Base-by-base conservation (phyloP, 30 jellyfish, hydroid and myxozoan species). In the Pseudorhiza aurosa region DNA sequence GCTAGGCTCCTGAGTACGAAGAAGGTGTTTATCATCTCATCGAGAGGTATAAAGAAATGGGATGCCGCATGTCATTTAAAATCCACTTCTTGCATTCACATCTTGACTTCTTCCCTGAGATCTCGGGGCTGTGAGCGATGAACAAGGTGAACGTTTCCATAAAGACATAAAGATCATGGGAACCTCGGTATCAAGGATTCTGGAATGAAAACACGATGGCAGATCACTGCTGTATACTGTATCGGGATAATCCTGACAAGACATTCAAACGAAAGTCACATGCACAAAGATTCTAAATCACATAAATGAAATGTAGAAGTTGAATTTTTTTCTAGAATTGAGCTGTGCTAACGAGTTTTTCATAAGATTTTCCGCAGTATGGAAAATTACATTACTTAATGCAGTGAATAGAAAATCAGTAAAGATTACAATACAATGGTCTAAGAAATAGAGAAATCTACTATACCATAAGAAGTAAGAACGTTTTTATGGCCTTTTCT, bases 61-160 rank as follows among this genome's bases (percentile, higher is more conserved):
- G n/a, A n/a, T n/a, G n/a, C n/a, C n/a, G n/a, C n/a, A n/a, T n/a
- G n/a, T n/a, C n/a, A n/a, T n/a, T n/a, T n/a, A n/a, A 68, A 53
- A 47, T 68, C 58, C 65, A 68, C 64, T 31, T 25, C 82, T 51
- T 68, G 82, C 60, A 28, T 43, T 0, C 33, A 55, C 9, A 58
- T 58, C 56, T 58, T n/a, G 68, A 75, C 27, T 32, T 43, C 47
- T 75, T 75, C 58, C 82, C 87, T 10, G 81, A 75, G 67, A 75
- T 59, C 83, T 75, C 37, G 77, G 78, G 31, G 86, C 64, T 18
- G 85, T 75, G 77, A 57, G 88, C 24, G 88, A 75, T 42, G 88
- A 75, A 58, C 88, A 75, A 58, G 88, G 81, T 31, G 88, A 75
- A 59, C 59, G 68, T 25, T 75, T 55, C 73, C 88, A 59, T 57